Base-by-base conservation (phyloP, 2,113 vertebrate species). In the Sus scrofa region DNA sequence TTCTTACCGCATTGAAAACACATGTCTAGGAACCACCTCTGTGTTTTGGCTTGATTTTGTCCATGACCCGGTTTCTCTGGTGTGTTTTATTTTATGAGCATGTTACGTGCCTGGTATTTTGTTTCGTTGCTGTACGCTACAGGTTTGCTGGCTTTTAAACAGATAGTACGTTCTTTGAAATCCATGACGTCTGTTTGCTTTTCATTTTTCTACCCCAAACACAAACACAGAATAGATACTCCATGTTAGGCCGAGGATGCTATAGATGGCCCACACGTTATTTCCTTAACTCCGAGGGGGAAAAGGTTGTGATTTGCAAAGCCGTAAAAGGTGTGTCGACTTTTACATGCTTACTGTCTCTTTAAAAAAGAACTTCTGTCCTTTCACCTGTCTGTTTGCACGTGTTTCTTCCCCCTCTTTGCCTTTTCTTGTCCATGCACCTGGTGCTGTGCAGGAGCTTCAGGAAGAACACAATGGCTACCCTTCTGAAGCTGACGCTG, bases 401-500 rank as follows among this genome's bases (percentile, higher is more conserved):
- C 98, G 97, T 98, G 98, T 98, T 98, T 98, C 94, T 98, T 96
- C 98, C 98, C 95, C 83, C 97, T 98, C 97, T 92, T 98, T 98
- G 98, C 96, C 98, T 98, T 97, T 97, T 98, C 98, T 98, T 98
- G 97, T 98, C 95, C 98, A 89, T 97, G 98, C 98, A 98, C 98
- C 98, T 98, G 98, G 94, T 98, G 98, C 99, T 98, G 98, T 98
- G 98, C 99, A 99, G 99, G 99, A 99, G 98, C 98, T 98, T 98
- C 98, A 98, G 98, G 99, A 99, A 97, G 99, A 98, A 97, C 99
- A 98, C 98, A 99, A 98, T 98, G 98, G 98, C 98, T 99, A 98
- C 98, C 99, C 99, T 98, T 99, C 99, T 98, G 99, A 99, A 98
- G 99, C 98, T 98, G 99, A 99, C 98, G 98, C 98, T 98, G 99